Conservation (phyloP, 2,113 vertebrate species). For the Tauraco erythrolophus region DNA sequence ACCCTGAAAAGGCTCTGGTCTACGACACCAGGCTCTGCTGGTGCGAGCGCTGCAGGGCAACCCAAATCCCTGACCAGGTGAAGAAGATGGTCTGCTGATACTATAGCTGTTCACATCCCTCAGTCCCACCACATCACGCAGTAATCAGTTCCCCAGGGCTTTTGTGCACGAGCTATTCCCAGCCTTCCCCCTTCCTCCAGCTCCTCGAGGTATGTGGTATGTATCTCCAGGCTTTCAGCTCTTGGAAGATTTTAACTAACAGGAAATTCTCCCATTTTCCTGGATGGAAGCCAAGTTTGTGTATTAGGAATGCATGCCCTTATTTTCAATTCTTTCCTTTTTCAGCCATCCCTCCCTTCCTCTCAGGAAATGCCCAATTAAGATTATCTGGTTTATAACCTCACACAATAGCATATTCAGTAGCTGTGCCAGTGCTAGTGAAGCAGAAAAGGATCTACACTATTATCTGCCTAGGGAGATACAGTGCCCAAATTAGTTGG, state of each 20-base stretch:
- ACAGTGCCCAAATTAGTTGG: not conserved
- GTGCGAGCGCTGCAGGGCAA: not conserved
- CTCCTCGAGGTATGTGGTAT: not conserved
- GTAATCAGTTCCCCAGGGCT: not conserved
- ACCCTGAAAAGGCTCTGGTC: not conserved
- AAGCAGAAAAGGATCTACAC: constrained; percentile 28
- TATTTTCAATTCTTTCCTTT: constrained; percentile 33
- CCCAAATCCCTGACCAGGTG: not conserved
- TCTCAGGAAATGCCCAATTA: constrained; percentile 64
- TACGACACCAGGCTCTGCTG: accelerated
- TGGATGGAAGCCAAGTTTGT: constrained; percentile 15
- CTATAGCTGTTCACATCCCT: not conserved
- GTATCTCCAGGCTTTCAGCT: not conserved
- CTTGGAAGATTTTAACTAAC: constrained; percentile 33
- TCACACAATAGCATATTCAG: constrained; percentile 58
- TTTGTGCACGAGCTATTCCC: not conserved
- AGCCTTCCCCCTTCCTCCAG: not conserved
- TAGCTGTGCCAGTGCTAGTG: not conserved
- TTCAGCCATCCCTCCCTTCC: constrained; percentile 16
- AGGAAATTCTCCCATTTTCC: constrained; percentile 49
- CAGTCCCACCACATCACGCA: not conserved
- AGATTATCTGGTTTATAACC: constrained; percentile 52
- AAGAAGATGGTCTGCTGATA: not conserved
- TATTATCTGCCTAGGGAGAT: not conserved
- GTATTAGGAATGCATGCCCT: constrained; percentile 19